A percentile compares a stretch with the other conserved stretches of the same genome.
These are phyloP conservation scores for Diorhabda carinulata DNA, from an alignment of 1,140 invertebrate genomes.

Conservation along the genomic window DNA sequence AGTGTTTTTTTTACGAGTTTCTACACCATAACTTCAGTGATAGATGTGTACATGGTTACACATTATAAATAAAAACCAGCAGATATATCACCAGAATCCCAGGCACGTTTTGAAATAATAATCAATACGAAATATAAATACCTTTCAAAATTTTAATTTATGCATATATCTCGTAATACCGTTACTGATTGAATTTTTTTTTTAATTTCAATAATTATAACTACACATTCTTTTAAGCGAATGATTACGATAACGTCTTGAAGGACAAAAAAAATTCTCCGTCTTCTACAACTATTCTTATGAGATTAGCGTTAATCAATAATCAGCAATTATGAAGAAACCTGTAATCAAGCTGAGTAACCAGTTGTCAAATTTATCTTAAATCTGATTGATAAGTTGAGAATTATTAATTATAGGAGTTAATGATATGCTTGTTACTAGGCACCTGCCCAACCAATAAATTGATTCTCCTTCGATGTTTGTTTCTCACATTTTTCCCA, in stretches of 20 bases:
- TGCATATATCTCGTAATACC: no score
- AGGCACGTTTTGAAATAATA: no score
- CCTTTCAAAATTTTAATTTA: no score
- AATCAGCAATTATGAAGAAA: slow-evolving; percentile 2
- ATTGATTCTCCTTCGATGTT: background rate
- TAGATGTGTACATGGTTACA: no score
- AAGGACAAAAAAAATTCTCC: background rate
- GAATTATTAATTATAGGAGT: slow-evolving; percentile 3
- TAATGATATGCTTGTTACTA: slow-evolving; percentile 1
- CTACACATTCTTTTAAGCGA: background rate
- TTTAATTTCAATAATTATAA: background rate
- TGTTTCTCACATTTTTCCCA: background rate
- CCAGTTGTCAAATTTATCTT: slow-evolving; percentile 1
- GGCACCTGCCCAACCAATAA: slow-evolving; percentile 1
- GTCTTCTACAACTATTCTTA: slow-evolving; percentile 1
- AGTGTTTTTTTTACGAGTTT: no score
- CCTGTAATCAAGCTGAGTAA: background rate
- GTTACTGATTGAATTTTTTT: no score
- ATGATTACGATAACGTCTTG: background rate
- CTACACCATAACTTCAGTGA: no score
- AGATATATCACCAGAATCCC: no score
- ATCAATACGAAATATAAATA: no score
- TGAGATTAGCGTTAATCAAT: slow-evolving; percentile 1
- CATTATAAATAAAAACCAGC: no score
- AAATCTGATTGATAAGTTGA: slow-evolving; percentile 1